Base-by-base conservation (phyloP, 2,888 invertebrate genomes). In the Acholoe squamosa region DNA sequence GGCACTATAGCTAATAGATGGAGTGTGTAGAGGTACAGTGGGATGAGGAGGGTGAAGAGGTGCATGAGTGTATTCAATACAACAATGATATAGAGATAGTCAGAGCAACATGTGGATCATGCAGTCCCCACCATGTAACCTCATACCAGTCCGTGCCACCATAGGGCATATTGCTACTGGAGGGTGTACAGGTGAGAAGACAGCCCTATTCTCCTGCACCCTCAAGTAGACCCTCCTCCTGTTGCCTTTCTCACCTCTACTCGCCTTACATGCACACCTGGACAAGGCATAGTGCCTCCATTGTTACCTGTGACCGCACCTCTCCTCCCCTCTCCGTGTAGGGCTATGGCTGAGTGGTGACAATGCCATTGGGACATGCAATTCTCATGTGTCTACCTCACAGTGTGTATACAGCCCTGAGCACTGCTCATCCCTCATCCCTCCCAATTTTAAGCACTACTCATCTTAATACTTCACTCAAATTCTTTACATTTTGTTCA, bases 281-380 rank as follows among this genome's bases (percentile, higher is more conserved):
- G 71, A 14, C 71, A 1, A 7, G 25, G 71, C 61, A 71, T 25
- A 71, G 71, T n/a, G 71, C 3, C 28, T 28, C 71, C 31, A 71
- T 71, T 71, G 71, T 71, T 28, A 71, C 28, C 71, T 28, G 71
- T 28, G 28, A 61, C 61, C 22, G 61, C 19, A 61, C 61, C 22
- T 61, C 61, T 61, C 61, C 19, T 12, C 61, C n/a, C 61, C 19
- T n/a, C 61, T 61, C 61, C 61, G 43, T 43, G 43, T 43, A 43
- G 43, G 43, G 43, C 19, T 61, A 61, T 61, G 61, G 61, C 61
- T 12, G 19, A n/a, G 22, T 19, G n/a, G 61, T 19, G 61, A 61
- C 19, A n/a, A 61, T n/a, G n/a, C 61, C 61, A 61, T 61, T 61
- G 61, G 61, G 61, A 61, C n/a, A n/a, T 61, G 61, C 61, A 61